phyloP scores from a whole-genome alignment of 2,888 invertebrate genomes.

The Xylocampa areola region DNA sequence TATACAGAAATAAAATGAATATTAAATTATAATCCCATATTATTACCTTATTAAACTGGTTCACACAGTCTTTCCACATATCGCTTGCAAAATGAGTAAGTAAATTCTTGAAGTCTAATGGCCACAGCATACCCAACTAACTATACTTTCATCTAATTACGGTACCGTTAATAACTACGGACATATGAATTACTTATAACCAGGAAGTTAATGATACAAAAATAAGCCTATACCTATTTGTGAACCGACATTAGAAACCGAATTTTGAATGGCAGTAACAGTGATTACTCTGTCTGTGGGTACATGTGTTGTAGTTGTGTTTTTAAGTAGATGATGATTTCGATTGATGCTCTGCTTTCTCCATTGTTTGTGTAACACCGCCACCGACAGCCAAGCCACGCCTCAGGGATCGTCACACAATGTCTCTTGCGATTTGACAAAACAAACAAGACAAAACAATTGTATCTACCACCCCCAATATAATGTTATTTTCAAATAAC shows the following conservation, averaged over 20 bases:
- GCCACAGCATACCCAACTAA: constrained; percentile 9
- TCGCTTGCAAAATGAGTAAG: not conserved
- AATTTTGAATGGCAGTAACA: constrained; percentile 36
- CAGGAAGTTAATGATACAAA: constrained; percentile 27
- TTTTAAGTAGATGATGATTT: constrained; percentile 60
- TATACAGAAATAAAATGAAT: no score
- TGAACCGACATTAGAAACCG: constrained; percentile 30
- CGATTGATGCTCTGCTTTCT: constrained; percentile 67
- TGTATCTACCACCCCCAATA: constrained; percentile 12
- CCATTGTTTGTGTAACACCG: constrained; percentile 64
- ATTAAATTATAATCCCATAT: no score
- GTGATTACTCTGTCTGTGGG: constrained; percentile 28
- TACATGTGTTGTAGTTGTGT: constrained; percentile 41
- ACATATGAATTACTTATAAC: constrained; percentile 15
- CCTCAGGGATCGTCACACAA: constrained; percentile 54
- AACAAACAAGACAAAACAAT: no score
- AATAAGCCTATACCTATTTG: constrained; percentile 22
- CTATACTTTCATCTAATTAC: constrained; percentile 30
- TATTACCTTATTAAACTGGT: no score
- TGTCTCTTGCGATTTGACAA: constrained; percentile 45
- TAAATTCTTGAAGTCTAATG: constrained; percentile 1
- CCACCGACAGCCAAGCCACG: constrained; percentile 46
- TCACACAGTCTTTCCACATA: no score
- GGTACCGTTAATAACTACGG: constrained; percentile 14
- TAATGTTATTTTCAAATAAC: constrained; percentile 13